Evolutionary conservation across 2,888 invertebrate genomes (phyloP).

Genomic region (Colostygia pectinataria): DNA sequence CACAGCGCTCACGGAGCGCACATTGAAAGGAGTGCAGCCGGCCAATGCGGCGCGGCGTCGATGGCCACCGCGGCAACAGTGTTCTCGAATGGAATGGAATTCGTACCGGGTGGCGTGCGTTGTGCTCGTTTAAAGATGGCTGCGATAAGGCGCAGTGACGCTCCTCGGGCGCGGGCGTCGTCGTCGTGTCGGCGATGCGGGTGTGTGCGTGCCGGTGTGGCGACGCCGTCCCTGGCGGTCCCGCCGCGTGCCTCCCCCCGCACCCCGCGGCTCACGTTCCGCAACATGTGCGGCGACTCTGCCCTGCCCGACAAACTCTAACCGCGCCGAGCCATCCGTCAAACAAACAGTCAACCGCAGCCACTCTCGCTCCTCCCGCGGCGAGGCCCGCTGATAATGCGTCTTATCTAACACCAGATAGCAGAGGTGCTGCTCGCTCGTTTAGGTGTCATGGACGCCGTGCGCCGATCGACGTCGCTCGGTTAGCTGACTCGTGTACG

Average conservation of each 20-base stretch:
- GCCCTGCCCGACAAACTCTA: conserved; percentile 44
- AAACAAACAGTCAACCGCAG: conserved; percentile 60
- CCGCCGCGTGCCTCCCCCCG: conserved; percentile 50
- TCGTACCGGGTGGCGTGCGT: conserved; percentile 76
- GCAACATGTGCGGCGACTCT: conserved; percentile 71
- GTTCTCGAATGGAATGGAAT: conserved; percentile 76
- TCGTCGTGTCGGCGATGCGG: conserved; percentile 55
- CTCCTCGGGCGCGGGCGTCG: conserved; percentile 74
- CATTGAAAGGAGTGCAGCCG: conserved; percentile 71
- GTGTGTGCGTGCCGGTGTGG: conserved; percentile 72
- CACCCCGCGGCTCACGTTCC: conserved; percentile 65
- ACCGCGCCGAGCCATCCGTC: conserved; percentile 44
- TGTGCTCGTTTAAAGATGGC: conserved; percentile 80
- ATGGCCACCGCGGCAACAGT: conserved; percentile 61
- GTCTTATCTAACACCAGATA: conserved; percentile 79
- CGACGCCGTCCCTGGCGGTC: conserved; percentile 66
- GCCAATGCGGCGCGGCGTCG: conserved; percentile 37
- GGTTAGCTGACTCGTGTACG: conserved; percentile 51
- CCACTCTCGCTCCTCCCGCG: conserved; percentile 62
- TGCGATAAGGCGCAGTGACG: conserved; percentile 80
- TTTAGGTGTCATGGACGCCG: conserved; percentile 78
- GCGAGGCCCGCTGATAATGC: conserved; percentile 70
- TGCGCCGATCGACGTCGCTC: conserved; percentile 50
- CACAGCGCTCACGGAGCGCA: conserved; percentile 48
- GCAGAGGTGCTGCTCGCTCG: conserved; percentile 78